Evolutionary conservation across 2,888 invertebrate genomes (phyloP), one percentile per base, ranked within the genome.

Genomic region (Cheilosia soror): DNA sequence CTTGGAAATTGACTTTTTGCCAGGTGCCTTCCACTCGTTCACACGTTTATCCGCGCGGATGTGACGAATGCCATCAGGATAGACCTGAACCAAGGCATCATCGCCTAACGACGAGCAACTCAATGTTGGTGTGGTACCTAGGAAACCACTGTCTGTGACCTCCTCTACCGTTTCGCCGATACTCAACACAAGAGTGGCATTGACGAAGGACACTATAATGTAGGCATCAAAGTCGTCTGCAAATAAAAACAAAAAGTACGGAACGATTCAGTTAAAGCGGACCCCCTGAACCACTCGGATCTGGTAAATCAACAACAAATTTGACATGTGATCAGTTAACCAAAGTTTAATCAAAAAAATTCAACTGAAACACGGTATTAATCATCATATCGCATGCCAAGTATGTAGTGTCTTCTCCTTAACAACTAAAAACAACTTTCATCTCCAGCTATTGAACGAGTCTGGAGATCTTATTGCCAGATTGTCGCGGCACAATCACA

Each of bases 141-240:
- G 94, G 92, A 99, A 99, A 55, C 99, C 99, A 86, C 99, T 99
- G 93, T 99, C 99, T 0, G 99, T 98, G 29, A 99, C 99, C 96
- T 99, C 99, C 93, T 99, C 99, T n/a, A 99, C 99, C 13, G 99
- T 99, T 93, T 99, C 99, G 88, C 99, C 99, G 91, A 99, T 99
- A 89, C 98, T 98, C 90, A 99, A 94, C 87, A 99, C 99, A 90
- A 99, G 95, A 15, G 99, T 99, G 89, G 99, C 99, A 89, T 95
- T 95, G 87, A 98, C 97, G 96, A 99, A 99, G 65, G 99, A 99
- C 89, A 99, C 99, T 92, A 99, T 98, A 94, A 99, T 99, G 94
- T 99, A 99, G 69, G 99, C 98, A 94, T 99, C 99, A 94, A 94
- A 99, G 92, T 97, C 97, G 94, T 99, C 99, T 98, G 96, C 88